phyloP scores from a whole-genome alignment of 2,113 vertebrate genomes.

The Paralichthys olivaceus region DNA sequence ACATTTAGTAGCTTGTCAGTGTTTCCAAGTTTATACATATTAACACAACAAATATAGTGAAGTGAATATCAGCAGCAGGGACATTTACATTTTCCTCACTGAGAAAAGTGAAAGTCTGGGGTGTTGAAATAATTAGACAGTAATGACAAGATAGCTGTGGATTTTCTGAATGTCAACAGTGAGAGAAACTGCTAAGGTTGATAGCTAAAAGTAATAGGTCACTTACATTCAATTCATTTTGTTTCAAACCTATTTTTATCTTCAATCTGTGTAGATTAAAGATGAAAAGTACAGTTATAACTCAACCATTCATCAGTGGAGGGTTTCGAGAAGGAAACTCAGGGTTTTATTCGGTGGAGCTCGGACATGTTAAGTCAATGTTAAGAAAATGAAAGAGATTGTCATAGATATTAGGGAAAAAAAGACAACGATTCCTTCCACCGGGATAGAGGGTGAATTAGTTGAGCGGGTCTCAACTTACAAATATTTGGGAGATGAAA shows the following conservation, averaged over 20 bases:
- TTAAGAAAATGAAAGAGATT: too few species aligned
- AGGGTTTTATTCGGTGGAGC: too few species aligned
- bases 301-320: too few species aligned
- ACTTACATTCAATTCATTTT: neutral
- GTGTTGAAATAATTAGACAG: constrained; percentile 8
- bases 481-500: too few species aligned
- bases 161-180: constrained; percentile 47
- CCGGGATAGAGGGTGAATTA: too few species aligned
- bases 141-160: constrained; percentile 12
- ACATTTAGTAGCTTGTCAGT: constrained; percentile 34
- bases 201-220: neutral
- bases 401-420: too few species aligned
- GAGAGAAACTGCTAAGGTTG: constrained; percentile 20
- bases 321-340: too few species aligned
- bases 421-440: too few species aligned
- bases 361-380: too few species aligned
- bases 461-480: too few species aligned
- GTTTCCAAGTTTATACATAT: constrained; percentile 9
- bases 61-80: constrained; percentile 8
- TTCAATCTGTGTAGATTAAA: too few species aligned
- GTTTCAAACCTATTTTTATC: too few species aligned
- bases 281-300: neutral
- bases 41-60: constrained; percentile 23
- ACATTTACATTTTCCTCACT: constrained; percentile 12
- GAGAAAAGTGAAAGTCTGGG: neutral